These are phyloP conservation scores for Danaus chrysippus DNA, from an alignment of 2,888 invertebrate genomes.

Conservation along the genomic window DNA sequence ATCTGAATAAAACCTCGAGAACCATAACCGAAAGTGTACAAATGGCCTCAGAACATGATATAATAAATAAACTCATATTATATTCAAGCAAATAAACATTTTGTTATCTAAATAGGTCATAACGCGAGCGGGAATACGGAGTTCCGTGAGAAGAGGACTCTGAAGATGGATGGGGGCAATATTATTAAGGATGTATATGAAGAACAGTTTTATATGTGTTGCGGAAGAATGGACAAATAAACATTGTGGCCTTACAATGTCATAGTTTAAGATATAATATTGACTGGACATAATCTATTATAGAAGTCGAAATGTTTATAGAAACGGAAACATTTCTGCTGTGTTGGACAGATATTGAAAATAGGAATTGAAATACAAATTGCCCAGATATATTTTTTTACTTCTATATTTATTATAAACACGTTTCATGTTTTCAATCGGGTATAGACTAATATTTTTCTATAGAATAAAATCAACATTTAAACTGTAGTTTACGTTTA, in stretches of 20 bases:
- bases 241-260: not conserved
- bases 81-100: slow-evolving; percentile 32
- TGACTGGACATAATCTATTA: too few relatives aligned
- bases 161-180: slow-evolving; percentile 29
- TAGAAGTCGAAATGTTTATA: too few relatives aligned
- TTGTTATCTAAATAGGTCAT: slow-evolving; percentile 35
- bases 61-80: slow-evolving; percentile 27
- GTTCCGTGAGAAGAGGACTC: slow-evolving; percentile 26
- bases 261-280: too few relatives aligned
- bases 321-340: too few relatives aligned
- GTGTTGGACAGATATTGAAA: too few relatives aligned
- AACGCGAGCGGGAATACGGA: slow-evolving; percentile 27
- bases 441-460: too few relatives aligned
- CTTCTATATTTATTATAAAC: too few relatives aligned
- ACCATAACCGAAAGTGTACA: slow-evolving; percentile 8
- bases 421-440: too few relatives aligned
- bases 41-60: slow-evolving; percentile 5
- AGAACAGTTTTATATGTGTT: slow-evolving; percentile 13
- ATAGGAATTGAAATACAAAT: too few relatives aligned
- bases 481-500: too few relatives aligned
- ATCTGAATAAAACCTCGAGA: slow-evolving; percentile 1
- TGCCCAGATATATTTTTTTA: too few relatives aligned
- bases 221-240: slow-evolving; percentile 13
- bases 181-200: slow-evolving; percentile 26
- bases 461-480: too few relatives aligned